Conservation (phyloP, 2,113 vertebrate genomes). For the Promerops cafer region DNA sequence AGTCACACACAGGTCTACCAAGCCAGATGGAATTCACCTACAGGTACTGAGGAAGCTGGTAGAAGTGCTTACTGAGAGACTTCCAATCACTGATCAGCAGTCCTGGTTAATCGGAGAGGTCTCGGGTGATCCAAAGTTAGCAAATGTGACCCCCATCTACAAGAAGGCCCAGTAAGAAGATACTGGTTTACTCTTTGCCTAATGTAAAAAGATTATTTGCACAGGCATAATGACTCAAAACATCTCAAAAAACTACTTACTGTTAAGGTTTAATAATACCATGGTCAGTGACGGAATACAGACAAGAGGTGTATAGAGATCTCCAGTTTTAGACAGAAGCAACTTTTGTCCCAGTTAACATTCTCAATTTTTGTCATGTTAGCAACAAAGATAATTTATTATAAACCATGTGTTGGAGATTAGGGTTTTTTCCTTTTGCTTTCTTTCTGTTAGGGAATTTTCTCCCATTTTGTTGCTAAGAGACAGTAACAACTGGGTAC, state of each 20-base stretch:
- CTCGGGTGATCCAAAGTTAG: not conserved
- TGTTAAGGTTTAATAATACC: not conserved
- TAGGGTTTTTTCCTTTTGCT: not conserved
- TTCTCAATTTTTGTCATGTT: not conserved
- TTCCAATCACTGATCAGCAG: not conserved
- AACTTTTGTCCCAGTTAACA: not conserved
- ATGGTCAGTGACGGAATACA: not conserved
- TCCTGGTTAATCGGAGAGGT: rapidly evolving
- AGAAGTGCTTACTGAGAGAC: not conserved
- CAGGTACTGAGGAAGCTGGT: not conserved
- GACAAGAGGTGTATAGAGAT: not conserved
- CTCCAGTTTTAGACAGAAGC: not conserved
- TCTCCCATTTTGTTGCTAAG: not conserved
- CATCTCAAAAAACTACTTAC: not conserved
- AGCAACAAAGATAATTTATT: not conserved
- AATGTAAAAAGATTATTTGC: not conserved
- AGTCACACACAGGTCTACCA: not conserved
- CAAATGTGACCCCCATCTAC: not conserved
- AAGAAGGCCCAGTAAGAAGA: not conserved
- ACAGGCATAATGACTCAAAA: not conserved
- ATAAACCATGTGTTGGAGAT: not conserved
- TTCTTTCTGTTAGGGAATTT: not conserved
- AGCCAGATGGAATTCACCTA: not conserved
- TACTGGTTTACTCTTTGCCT: not conserved
- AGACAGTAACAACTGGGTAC: rapidly evolving